Evolutionary conservation across 2,113 vertebrate species (phyloP), one percentile per base, ranked within the genome.

Genomic region (Ascaphus truei): DNA sequence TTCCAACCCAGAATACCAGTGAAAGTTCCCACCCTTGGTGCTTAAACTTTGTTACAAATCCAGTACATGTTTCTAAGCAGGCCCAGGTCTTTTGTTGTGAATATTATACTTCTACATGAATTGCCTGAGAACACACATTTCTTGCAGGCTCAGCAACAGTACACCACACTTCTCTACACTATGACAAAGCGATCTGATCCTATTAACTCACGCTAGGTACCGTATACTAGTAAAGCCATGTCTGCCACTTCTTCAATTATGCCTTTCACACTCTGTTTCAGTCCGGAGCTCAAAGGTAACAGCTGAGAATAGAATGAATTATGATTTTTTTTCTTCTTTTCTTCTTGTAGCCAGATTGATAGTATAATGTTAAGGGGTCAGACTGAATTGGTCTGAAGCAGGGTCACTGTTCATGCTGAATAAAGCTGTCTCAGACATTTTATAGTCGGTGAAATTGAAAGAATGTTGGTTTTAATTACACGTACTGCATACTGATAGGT

Each of bases 391-490:
- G 9, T 31, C 72, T 20, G 0, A 68, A 59, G 72, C 1, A 0
- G 41, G 18, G 36, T 64, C 3, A 9, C 29, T 16, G 52, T 80
- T 78, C 60, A 3, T 1, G 43, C 57, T 0, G 15, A 68, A 67
- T 51, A 13, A 76, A 75, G 79, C 59, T 53, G 39, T 79, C 69
- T 25, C 1, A 4, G 69, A 71, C 13, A 5, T 73, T 69, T 71
- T 48, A 41, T 63, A 76, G 75, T 65, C 52, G 61, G 22, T 78
- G 77, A 79, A 75, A 72, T 56, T 59, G 66, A 62, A 79, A 62
- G 75, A 77, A 75, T 71, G 72, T 68, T 77, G 73, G 73, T 76
- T 79, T 77, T 79, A 78, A 79, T 81, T 80, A 78, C 65, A 72
- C 50, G 65, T 55, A 69, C 61, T 50, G 56, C 26, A 20, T 47